Percentiles rank a stretch among this genome's conserved stretches.
These are phyloP conservation scores for Polyploca ridens DNA, from an alignment of 2,888 invertebrate genomes.

Conservation along the genomic window DNA sequence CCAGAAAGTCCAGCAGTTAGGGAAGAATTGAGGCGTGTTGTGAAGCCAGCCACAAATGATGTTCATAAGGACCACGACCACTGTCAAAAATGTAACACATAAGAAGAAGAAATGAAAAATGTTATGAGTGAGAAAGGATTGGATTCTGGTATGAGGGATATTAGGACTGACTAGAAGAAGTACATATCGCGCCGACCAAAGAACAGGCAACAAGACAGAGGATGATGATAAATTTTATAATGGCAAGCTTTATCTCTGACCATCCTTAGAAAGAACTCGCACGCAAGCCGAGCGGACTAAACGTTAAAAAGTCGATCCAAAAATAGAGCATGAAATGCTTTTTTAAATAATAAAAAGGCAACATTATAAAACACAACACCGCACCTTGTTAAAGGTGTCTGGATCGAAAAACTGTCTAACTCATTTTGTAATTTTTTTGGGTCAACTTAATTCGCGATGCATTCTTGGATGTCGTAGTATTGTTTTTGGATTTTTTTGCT, in stretches of 20 bases:
- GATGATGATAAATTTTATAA: neutral
- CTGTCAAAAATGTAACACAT: no score
- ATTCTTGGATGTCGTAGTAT: slow-evolving; percentile 27
- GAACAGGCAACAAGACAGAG: no score
- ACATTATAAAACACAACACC: slow-evolving; percentile 19
- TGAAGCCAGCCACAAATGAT: no score
- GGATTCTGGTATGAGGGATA: no score
- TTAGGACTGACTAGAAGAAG: no score
- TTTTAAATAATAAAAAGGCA: slow-evolving; percentile 21
- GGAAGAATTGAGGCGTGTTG: no score
- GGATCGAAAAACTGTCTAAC: slow-evolving; percentile 34
- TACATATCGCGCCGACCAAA: no score
- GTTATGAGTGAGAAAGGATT: no score
- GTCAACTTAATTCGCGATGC: slow-evolving; percentile 29
- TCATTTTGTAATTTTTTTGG: slow-evolving; percentile 30
- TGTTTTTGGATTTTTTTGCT: neutral
- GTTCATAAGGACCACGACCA: no score
- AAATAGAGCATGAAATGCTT: slow-evolving; percentile 20
- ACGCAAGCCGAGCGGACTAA: neutral
- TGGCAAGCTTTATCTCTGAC: neutral
- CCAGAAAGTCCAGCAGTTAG: no score
- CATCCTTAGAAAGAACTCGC: neutral
- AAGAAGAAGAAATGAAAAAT: no score
- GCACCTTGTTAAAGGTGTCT: slow-evolving; percentile 44
- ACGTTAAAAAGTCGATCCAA: neutral